Evolutionary conservation across 2,113 vertebrate species (phyloP), one percentile per base, ranked within the genome.

Genomic region (Chrysochloris asiatica): DNA sequence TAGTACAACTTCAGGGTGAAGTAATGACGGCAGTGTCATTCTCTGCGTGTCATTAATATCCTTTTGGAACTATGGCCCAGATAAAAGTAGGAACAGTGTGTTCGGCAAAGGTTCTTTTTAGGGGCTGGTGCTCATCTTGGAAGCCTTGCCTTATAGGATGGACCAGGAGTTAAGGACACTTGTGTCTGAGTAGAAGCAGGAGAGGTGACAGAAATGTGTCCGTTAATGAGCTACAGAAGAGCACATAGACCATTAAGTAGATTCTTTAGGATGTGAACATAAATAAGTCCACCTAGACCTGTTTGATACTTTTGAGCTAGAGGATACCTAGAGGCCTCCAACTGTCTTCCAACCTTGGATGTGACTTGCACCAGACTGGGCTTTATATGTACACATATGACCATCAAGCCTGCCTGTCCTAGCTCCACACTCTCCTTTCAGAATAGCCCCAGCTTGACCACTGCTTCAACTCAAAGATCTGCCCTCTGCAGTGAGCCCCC

Each of bases 401-500:
- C 16, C 11, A 0, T 30, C 10, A 17, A 12, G 26, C 33, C 38
- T 72, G 33, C 24, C 4, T 45, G 36, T 63, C 52, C 8, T 17
- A 22, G 52, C 45, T 28, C 43, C 11, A n/a, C 6, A 45, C 9
- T 22, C 10, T 7, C 30, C 28, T 43, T 76, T 83, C 17, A 11
- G 8, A 36, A 16, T 36, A 47, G 61, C 33, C n/a, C n/a, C n/a
- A n/a, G n/a, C n/a, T n/a, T n/a, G n/a, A n/a, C n/a, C 48, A 43
- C 83, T 47, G 45, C 19, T 38, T 26, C 8, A 72, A 11, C 24
- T 45, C 8, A 28, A 5, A 7, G 52, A 78, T 50, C 6, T 54
- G 30, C 4, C 30, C 6, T 1, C 17, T 33, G 30, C 13, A 21
- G 48, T 1, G 8, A 1, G 16, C 28, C 24, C 16, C n/a, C n/a